Evolutionary conservation across 2,797 vertebrate genomes (phyloP), one percentile per base, ranked within the genome.

Genomic region (Delichon dasypus): DNA sequence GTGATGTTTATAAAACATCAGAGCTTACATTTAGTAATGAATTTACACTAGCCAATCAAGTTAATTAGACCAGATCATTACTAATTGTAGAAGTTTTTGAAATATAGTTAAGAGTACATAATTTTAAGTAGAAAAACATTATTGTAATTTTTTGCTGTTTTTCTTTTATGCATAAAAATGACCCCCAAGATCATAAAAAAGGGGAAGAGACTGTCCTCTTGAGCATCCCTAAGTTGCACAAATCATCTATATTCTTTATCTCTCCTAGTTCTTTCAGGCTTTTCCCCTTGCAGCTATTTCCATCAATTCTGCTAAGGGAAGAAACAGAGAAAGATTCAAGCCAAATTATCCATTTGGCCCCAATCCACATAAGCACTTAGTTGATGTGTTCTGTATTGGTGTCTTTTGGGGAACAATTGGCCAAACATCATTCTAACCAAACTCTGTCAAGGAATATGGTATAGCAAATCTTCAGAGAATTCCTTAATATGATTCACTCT

Each of bases 331-430:
- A 27, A 82, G 21, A 40, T 90, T 84, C 62, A 73, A 51, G 64
- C 13, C 89, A 89, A 90, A 87, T 64, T 64, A 75, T 44, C 48
- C 57, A 85, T 92, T 95, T 96, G 96, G 96, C 89, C 79, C 12
- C 17, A 86, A 1, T 93, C 93, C 93, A 95, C 40, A 55, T 7
- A 86, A 55, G 76, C 93, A 94, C 73, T 95, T 86, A 88, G 62
- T 1, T 78, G 40, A 84, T 89, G 53, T 26, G 42, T 34, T 68
- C 61, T 71, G 38, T 20, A 68, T 38, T 78, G 0, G 0, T 32
- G 30, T 17, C 48, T 67, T 88, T 76, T 50, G 0, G 0, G 82
- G 91, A 95, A 57, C 25, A 72, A 85, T 57, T 13, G 32, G 9
- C 53, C 29, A 61, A 90, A 36, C 36, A 68, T 60, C 58, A 77